phyloP scores from a whole-genome alignment of 2,888 invertebrate species.

The Apodemia duryi region DNA sequence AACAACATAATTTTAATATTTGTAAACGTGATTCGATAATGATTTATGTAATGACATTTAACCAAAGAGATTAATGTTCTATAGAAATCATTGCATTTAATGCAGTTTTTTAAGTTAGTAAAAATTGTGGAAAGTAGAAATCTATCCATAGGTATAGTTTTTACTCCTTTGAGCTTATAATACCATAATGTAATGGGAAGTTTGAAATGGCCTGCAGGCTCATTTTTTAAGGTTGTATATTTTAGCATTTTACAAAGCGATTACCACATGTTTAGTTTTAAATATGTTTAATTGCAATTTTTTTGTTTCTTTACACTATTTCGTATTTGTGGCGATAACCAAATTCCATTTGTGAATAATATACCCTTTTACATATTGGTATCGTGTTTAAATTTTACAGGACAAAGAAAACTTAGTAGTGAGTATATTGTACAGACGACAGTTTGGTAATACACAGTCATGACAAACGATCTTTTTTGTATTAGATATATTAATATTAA shows the following conservation, averaged over 20 bases:
- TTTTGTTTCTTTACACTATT: slow-evolving; percentile 7
- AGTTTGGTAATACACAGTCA: slow-evolving; percentile 55
- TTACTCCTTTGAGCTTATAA: too few relatives aligned
- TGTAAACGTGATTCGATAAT: too few relatives aligned
- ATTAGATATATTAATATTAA: too few relatives aligned
- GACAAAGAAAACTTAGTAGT: slow-evolving; percentile 78
- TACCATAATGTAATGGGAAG: too few relatives aligned
- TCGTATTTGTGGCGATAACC: slow-evolving; percentile 16
- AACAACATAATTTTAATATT: too few relatives aligned
- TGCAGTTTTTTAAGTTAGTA: too few relatives aligned
- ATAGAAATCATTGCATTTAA: too few relatives aligned
- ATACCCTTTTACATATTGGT: slow-evolving; percentile 54
- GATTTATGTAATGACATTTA: too few relatives aligned
- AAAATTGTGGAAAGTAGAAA: too few relatives aligned
- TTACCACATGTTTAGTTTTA: slow-evolving; percentile 27
- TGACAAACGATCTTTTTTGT: slow-evolving; percentile 23
- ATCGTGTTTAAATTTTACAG: slow-evolving; percentile 71
- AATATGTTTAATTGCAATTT: slow-evolving; percentile 18
- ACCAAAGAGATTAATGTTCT: too few relatives aligned
- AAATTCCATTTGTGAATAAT: slow-evolving; percentile 59
- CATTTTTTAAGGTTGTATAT: neutral
- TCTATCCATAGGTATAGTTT: too few relatives aligned
- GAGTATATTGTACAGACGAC: slow-evolving; percentile 52
- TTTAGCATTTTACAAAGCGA: slow-evolving; percentile 23
- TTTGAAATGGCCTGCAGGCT: too few relatives aligned